Evolutionary conservation across 1,140 invertebrate species (phyloP).

Genomic region (Lethrus apterus): DNA sequence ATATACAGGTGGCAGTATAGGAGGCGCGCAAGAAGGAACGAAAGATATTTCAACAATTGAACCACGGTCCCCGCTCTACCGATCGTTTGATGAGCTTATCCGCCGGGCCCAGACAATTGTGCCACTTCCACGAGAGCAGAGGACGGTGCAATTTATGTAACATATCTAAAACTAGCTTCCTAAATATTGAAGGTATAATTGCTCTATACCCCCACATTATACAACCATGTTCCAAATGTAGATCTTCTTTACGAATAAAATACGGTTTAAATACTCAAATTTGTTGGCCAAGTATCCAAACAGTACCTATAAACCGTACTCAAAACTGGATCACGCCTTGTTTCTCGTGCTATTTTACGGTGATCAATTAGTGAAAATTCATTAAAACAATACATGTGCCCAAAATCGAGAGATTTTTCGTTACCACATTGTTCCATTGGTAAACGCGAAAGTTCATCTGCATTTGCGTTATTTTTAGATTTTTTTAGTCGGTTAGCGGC

Average conservation of each 20-base stretch:
- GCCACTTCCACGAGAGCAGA: too few relatives aligned
- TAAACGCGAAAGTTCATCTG: conserved; percentile 2
- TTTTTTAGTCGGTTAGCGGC: too few relatives aligned
- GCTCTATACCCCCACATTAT: conserved; percentile 31
- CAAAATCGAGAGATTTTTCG: conserved; percentile 4
- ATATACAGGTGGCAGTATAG: too few relatives aligned
- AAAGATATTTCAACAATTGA: too few relatives aligned
- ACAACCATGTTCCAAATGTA: conserved; percentile 24
- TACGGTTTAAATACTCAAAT: background rate
- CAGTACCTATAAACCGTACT: conserved; percentile 8
- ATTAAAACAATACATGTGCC: background rate
- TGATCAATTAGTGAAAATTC: conserved; percentile 5
- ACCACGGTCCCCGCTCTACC: too few relatives aligned
- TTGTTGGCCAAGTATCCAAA: conserved; percentile 1
- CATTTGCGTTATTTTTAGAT: too few relatives aligned
- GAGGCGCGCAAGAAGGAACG: too few relatives aligned
- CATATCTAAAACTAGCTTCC: conserved; percentile 24
- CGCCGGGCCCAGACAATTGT: too few relatives aligned
- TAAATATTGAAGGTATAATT: conserved; percentile 26
- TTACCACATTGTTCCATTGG: too few relatives aligned
- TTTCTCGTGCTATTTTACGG: conserved; percentile 1
- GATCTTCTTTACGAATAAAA: conserved; percentile 9
- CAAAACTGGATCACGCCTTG: conserved; percentile 4
- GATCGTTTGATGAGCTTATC: too few relatives aligned
- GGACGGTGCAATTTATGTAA: too few relatives aligned